Evolutionary conservation across 1,140 invertebrate genomes (phyloP).

Genomic region (Hydropsyche tenuis): DNA sequence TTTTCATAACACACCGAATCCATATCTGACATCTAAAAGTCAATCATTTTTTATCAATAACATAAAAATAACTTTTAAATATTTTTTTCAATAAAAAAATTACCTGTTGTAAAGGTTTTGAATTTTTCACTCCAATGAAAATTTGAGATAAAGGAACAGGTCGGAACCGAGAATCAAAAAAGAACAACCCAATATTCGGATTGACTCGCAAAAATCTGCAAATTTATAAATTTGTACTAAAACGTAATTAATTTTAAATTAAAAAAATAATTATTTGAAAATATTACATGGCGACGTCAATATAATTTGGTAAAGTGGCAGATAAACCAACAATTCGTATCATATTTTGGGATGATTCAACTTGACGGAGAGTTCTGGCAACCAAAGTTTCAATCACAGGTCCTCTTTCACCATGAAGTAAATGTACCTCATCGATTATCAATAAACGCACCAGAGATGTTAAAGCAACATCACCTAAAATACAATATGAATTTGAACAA

Average conservation of each 20-base stretch:
- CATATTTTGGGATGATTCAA: slow-evolving; percentile 95
- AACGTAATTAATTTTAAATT: neutral
- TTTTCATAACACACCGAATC: slow-evolving; percentile 95
- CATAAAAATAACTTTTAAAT: slow-evolving; percentile 70
- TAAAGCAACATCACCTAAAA: slow-evolving; percentile 83
- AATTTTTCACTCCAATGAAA: slow-evolving; percentile 90
- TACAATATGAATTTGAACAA: slow-evolving; percentile 18
- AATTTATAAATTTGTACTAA: slow-evolving; percentile 26
- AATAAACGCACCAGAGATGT: slow-evolving; percentile 91
- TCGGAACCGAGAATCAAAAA: slow-evolving; percentile 95
- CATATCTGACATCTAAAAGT: slow-evolving; percentile 80
- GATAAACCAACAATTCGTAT: slow-evolving; percentile 98
- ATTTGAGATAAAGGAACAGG: slow-evolving; percentile 94
- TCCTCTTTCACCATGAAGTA: slow-evolving; percentile 96
- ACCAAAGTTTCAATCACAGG: slow-evolving; percentile 98
- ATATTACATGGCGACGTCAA: slow-evolving; percentile 85
- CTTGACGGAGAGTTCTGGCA: slow-evolving; percentile 91
- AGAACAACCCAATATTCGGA: slow-evolving; percentile 91
- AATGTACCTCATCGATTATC: slow-evolving; percentile 98
- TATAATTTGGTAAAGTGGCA: slow-evolving; percentile 97
- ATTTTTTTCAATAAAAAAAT: slow-evolving; percentile 49
- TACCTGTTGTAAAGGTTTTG: slow-evolving; percentile 76
- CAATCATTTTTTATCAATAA: slow-evolving; percentile 76
- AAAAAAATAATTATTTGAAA: neutral
- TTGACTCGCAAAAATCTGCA: slow-evolving; percentile 90